phyloP scores from a whole-genome alignment of 2,888 invertebrate species.

The Cryptocephalus primarius region DNA sequence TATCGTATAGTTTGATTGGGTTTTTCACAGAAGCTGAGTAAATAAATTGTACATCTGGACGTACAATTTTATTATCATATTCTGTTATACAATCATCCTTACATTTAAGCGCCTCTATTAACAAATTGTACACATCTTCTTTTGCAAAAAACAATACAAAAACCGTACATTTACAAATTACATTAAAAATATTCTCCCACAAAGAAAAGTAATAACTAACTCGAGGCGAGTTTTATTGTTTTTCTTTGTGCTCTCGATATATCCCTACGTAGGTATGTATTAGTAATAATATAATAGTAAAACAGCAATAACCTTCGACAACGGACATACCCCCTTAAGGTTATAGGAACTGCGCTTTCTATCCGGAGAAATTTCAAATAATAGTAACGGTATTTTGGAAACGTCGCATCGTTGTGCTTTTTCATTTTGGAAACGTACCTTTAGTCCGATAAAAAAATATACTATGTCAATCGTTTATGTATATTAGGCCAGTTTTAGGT shows the following conservation, averaged over 20 bases:
- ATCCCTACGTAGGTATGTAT: constrained; percentile 4
- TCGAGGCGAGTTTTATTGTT: too few relatives aligned
- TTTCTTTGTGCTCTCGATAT: constrained; percentile 1
- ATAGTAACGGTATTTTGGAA: too few relatives aligned
- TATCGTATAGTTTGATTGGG: too few relatives aligned
- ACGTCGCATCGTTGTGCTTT: too few relatives aligned
- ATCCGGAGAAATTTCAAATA: too few relatives aligned
- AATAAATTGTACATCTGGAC: constrained; percentile 25
- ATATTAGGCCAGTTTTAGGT: constrained; percentile 1
- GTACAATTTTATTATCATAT: constrained; percentile 34
- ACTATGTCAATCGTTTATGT: too few relatives aligned
- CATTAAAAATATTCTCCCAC: constrained; percentile 7
- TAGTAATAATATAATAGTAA: not conserved
- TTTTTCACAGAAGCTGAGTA: not conserved
- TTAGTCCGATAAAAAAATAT: too few relatives aligned
- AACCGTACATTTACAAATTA: constrained; percentile 31
- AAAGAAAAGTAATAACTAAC: constrained; percentile 1
- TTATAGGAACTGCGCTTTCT: too few relatives aligned
- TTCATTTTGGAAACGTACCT: too few relatives aligned
- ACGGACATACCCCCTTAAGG: too few relatives aligned
- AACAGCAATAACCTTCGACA: too few relatives aligned
- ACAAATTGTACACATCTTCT: constrained; percentile 34
- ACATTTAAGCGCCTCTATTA: constrained; percentile 39
- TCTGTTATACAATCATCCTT: constrained; percentile 32
- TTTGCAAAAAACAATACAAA: constrained; percentile 33